These are phyloP conservation scores for Drosophila demipolita DNA, from an alignment of 2,888 invertebrate genomes.

Conservation along the genomic window DNA sequence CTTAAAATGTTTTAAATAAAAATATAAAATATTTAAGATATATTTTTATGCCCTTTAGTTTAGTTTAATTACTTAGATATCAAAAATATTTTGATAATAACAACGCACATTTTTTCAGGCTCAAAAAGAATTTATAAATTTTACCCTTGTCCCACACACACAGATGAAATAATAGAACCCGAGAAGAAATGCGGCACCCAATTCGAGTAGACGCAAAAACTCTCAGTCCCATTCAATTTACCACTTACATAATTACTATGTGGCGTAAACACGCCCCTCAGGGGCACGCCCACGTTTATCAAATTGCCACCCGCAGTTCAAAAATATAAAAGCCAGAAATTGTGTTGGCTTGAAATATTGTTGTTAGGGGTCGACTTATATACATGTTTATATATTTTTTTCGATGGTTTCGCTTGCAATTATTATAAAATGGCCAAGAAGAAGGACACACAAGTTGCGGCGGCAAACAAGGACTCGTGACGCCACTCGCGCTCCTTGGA, in stretches of 20 bases:
- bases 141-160: not conserved
- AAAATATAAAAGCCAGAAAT: constrained; percentile 48
- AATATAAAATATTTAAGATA: not conserved
- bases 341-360: constrained; percentile 60
- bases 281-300: constrained; percentile 55
- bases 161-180: not conserved
- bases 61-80: not conserved
- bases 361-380: constrained; percentile 60
- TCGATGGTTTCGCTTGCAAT: constrained; percentile 69
- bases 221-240: constrained; percentile 41
- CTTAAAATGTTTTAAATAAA: not conserved
- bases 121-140: not conserved
- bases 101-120: not conserved
- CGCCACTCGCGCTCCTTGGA: constrained; percentile 69
- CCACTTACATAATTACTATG: constrained; percentile 61
- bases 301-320: constrained; percentile 45
- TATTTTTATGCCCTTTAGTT: not conserved
- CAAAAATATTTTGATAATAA: not conserved
- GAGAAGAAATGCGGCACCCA: constrained; percentile 1
- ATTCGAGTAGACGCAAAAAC: constrained; percentile 8
- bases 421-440: constrained; percentile 74
- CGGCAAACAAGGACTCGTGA: constrained; percentile 47
- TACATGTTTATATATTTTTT: constrained; percentile 39
- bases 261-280: constrained; percentile 30
- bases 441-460: constrained; percentile 49